Base-by-base conservation (phyloP, 1,140 invertebrate species). In the Euura lappo region DNA sequence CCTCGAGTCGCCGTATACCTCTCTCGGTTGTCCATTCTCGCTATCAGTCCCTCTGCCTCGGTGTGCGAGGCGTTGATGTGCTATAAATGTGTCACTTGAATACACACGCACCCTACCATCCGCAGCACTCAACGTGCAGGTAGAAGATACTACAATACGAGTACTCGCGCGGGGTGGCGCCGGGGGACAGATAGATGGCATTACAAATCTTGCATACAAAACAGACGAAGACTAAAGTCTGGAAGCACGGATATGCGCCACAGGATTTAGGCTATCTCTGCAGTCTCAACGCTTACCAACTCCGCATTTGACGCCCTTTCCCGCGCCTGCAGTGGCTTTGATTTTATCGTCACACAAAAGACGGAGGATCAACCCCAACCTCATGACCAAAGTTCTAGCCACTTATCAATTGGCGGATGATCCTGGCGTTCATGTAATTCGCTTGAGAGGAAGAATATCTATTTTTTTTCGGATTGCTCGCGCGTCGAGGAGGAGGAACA, bases 161-260 rank as follows among this genome's bases (percentile, higher is more conserved):
- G 71, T 75, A 72, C 71, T 43, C 45, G 69, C 45, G 73, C 69
- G 75, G 74, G 71, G 72, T 46, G 71, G 74, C 69, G 72, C 73
- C 8, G 76, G 78, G 75, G 77, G 79, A 71, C 71, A 60, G 51
- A 60, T 60, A 60, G 51, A 60, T 60, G 51, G 3, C 51, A 6
- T 8, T 77, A 81, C 80, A 77, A 77, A 72, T 72, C 72, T 77
- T 81, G 80, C 79, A 81, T 81, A 81, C 80, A 75, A 80, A 81
- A 80, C 43, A 77, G 77, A 78, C 77, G 75, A 72, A 75, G 71
- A 64, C 76, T 73, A 73, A 72, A 74, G 76, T 79, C 75, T 77
- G 75, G 77, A 75, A 71, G 74, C 71, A 67, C 75, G 73, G 73
- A 77, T 79, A 80, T 82, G 75, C 78, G 75, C 75, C 43, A 10